phyloP scores from a whole-genome alignment of 1,140 invertebrate species.

The Portunus trituberculatus region DNA sequence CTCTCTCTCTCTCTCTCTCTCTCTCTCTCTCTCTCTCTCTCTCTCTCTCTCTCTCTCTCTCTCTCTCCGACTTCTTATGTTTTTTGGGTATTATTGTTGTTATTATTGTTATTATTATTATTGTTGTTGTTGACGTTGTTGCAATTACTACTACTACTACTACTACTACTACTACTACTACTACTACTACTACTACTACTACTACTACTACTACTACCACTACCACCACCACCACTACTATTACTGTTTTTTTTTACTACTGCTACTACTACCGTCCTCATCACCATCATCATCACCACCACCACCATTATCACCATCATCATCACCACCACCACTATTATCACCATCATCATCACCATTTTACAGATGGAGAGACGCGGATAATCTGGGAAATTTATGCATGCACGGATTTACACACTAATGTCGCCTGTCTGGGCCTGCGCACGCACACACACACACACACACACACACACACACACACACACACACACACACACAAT shows the following conservation, averaged over 20 bases:
- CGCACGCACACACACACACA: slow-evolving; percentile 7
- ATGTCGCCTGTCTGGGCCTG: not conserved
- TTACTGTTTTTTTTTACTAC: not conserved
- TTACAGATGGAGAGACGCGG: too few species aligned
- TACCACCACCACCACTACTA: not conserved
- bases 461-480: slow-evolving; percentile 4
- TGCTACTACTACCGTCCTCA: not conserved
- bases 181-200: not conserved
- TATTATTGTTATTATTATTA: too few species aligned
- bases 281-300: not conserved
- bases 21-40: not conserved
- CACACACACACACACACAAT: not conserved
- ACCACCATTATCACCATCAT: not conserved
- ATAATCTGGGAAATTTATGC: too few species aligned
- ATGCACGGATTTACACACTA: too few species aligned
- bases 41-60: too few species aligned
- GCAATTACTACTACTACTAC: not conserved
- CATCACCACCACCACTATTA: not conserved
- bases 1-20: not conserved
- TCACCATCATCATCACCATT: too few species aligned
- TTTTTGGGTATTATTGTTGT: too few species aligned
- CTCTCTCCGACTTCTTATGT: not conserved
- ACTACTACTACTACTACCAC: not conserved
- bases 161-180: slow-evolving; percentile 17
- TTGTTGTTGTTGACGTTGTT: not conserved